Conservation (phyloP, 2,888 invertebrate genomes). For the Cantharis flavilabris region DNA sequence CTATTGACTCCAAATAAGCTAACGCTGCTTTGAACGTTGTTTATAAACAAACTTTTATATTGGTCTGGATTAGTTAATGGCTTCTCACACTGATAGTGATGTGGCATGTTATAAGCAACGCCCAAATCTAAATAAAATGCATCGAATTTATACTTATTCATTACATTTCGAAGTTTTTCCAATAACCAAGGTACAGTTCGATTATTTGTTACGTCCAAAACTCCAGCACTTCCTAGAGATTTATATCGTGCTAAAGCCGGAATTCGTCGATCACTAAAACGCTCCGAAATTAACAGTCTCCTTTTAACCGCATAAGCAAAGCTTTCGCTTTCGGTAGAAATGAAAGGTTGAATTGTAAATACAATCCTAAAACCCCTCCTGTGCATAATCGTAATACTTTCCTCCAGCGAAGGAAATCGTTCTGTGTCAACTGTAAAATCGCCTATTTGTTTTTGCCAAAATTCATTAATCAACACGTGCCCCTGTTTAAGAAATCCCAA, state of each 20-base stretch:
- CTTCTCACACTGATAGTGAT: conserved; percentile 79
- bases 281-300: conserved; percentile 77
- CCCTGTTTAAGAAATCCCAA: conserved; percentile 78
- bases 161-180: conserved; percentile 71
- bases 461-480: conserved; percentile 77
- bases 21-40: conserved; percentile 65
- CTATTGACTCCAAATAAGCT: conserved; percentile 82
- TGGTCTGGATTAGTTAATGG: conserved; percentile 79
- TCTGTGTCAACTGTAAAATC: conserved; percentile 81
- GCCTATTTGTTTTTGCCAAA: conserved; percentile 84
- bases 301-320: conserved; percentile 80
- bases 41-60: conserved; percentile 75
- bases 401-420: conserved; percentile 77
- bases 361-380: conserved; percentile 85
- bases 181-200: conserved; percentile 80
- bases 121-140: conserved; percentile 85
- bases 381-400: conserved; percentile 79
- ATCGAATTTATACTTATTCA: conserved; percentile 77
- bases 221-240: conserved; percentile 78
- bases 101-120: conserved; percentile 83
- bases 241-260: conserved; percentile 85
- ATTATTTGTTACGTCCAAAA: conserved; percentile 86
- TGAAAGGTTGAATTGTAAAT: conserved; percentile 88
- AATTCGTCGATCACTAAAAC: conserved; percentile 76
- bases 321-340: conserved; percentile 82